Conservation (phyloP, 2,797 vertebrate species). For the Rhynchonycteris naso region DNA sequence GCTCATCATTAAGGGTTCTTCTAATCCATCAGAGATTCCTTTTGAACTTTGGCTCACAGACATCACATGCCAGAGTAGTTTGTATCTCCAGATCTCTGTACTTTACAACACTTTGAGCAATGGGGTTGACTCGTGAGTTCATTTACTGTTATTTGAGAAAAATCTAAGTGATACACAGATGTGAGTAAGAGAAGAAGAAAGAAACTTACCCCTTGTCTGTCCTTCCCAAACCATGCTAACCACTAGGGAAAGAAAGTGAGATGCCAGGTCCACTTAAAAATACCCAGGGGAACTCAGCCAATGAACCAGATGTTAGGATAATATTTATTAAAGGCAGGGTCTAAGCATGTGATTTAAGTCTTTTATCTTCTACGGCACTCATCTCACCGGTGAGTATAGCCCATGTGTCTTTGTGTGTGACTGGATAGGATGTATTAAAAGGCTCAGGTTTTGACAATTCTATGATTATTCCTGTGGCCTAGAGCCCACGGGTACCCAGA, state of each 20-base stretch:
- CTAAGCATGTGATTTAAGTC: conserved; percentile 53
- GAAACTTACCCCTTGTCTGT: background rate
- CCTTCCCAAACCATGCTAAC: conserved; percentile 30
- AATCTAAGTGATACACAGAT: conserved; percentile 67
- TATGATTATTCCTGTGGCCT: background rate
- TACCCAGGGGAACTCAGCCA: conserved; percentile 47
- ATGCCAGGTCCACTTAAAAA: conserved; percentile 33
- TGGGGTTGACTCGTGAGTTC: conserved; percentile 39
- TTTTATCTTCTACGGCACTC: conserved; percentile 73
- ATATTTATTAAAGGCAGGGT: conserved; percentile 63
- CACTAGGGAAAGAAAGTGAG: conserved; percentile 53
- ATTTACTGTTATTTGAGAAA: conserved; percentile 65
- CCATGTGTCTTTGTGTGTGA: conserved; percentile 76
- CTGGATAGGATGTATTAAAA: conserved; percentile 56
- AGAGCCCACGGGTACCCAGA: background rate
- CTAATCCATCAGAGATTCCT: conserved; percentile 69
- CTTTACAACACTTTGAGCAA: conserved; percentile 55
- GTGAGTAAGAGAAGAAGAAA: conserved; percentile 41
- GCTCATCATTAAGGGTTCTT: conserved; percentile 58
- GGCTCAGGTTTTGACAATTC: conserved; percentile 39
- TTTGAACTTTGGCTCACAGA: conserved; percentile 75
- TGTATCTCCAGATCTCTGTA: conserved; percentile 43
- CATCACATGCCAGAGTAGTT: conserved; percentile 41
- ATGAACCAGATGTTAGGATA: conserved; percentile 64
- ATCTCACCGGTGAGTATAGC: conserved; percentile 54